Evolutionary conservation across 2,888 invertebrate genomes (phyloP), one percentile per base, ranked within the genome.

Genomic region (Mactromeris polynyma): DNA sequence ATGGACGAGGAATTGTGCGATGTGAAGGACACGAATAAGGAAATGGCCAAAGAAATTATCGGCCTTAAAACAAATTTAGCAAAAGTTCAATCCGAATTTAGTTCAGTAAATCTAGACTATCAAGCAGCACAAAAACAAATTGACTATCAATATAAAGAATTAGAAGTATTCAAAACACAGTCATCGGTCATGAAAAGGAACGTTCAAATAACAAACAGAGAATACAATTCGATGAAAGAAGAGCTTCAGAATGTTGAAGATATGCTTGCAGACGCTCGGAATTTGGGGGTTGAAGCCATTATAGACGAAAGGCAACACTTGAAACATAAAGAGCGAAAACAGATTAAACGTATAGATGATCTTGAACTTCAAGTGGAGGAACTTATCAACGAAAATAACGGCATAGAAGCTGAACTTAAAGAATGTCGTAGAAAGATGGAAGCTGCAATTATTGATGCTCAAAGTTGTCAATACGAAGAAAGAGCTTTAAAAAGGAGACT

Each of bases 41-140:
- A 90, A 54, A 88, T 90, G 86, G 87, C 85, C 0, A 92, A 92
- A 73, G 92, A 92, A 88, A 81, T 92, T 9, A 90, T 90, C 21
- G 36, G 69, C 17, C 54, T 92, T 0, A 92, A 92, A 85, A 83
- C 88, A 17, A 89, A 82, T 40, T 21, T 88, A n/a, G 81, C 90
- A 36, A 90, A 89, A 42, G 46, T 86, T 31, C 87, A 92, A 36
- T 86, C 90, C 6, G 90, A 89, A 17, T 81, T 80, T 33, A 81
- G 86, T 83, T 89, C 90, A 21, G 36, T 78, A 9, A 92, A 88
- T 38, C 80, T 89, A 26, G 90, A 92, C 64, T 77, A 77, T 19
- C 81, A 89, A 85, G 90, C 89, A 2, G 89, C 90, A 0, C 73
- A 85, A 38, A 92, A 89, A 77, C 90, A 90, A 87, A 58, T 92